A percentile compares a stretch with the other conserved stretches of the same genome.
These are phyloP conservation scores for Danio tinwini DNA, from an alignment of 2,797 vertebrate species.

Conservation along the genomic window DNA sequence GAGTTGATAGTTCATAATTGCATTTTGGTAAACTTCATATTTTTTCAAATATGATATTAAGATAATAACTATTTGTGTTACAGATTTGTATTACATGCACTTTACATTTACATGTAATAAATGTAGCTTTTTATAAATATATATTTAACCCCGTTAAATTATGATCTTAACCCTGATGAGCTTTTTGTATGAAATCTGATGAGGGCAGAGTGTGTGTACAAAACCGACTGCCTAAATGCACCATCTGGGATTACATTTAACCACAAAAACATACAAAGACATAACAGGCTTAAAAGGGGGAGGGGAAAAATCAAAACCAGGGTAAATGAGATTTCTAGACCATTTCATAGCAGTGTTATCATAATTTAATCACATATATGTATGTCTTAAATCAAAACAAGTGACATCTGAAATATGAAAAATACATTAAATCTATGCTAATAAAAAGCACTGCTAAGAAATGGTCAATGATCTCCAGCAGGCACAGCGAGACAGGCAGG, in stretches of 20 bases:
- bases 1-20: too few relatives aligned
- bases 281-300: conserved; percentile 26
- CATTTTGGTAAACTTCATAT: too few relatives aligned
- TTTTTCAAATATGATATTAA: too few relatives aligned
- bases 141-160: too few relatives aligned
- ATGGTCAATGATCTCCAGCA: conserved; percentile 38
- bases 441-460: conserved; percentile 30
- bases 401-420: conserved; percentile 3
- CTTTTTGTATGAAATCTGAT: neutral
- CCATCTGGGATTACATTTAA: conserved; percentile 29
- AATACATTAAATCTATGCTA: neutral
- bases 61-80: too few relatives aligned
- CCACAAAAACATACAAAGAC: conserved; percentile 25
- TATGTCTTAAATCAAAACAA: conserved; percentile 16
- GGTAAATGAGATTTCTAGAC: conserved; percentile 38
- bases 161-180: too few relatives aligned
- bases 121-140: too few relatives aligned
- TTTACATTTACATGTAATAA: too few relatives aligned
- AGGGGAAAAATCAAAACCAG: conserved; percentile 21
- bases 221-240: conserved; percentile 8
- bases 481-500: conserved; percentile 57
- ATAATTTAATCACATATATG: conserved; percentile 7
- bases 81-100: too few relatives aligned
- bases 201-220: neutral
- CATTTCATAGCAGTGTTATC: conserved; percentile 41